phyloP scores from a whole-genome alignment of 2,113 vertebrate genomes.

The Coreoperca whiteheadi region DNA sequence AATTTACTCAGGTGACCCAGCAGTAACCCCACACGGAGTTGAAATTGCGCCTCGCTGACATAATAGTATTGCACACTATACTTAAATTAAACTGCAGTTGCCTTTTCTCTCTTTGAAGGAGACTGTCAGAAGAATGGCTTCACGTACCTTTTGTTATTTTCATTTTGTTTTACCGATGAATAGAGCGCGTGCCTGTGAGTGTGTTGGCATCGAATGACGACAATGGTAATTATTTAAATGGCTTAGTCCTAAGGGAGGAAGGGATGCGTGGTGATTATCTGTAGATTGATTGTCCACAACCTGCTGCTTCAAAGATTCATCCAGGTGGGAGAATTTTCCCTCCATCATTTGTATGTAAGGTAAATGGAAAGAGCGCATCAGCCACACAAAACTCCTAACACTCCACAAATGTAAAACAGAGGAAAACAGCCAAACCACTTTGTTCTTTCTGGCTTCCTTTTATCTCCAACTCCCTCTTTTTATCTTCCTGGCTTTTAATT shows the following conservation, averaged over 20 bases:
- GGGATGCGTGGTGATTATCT: slow-evolving; percentile 54
- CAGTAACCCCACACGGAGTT: not conserved
- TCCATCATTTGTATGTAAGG: slow-evolving; percentile 32
- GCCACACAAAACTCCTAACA: not conserved
- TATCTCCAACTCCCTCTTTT: not conserved
- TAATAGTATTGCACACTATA: not conserved
- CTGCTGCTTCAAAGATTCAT: slow-evolving; percentile 21
- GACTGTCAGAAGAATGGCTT: not conserved
- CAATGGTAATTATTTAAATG: slow-evolving; percentile 52
- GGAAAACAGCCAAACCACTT: not conserved
- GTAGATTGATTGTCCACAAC: slow-evolving; percentile 44
- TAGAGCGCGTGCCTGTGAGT: not conserved
- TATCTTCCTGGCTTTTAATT: not conserved
- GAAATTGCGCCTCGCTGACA: slow-evolving; percentile 11
- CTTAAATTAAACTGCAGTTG: slow-evolving; percentile 8
- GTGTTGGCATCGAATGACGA: slow-evolving; percentile 14
- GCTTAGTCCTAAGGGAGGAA: slow-evolving; percentile 10
- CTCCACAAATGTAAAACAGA: not conserved
- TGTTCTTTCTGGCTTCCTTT: not conserved
- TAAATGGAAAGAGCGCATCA: not conserved
- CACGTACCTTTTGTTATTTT: slow-evolving; percentile 25
- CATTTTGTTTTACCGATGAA: slow-evolving; percentile 13
- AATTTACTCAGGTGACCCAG: slow-evolving; percentile 6
- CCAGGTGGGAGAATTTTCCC: slow-evolving; percentile 14
- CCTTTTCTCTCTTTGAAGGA: not conserved